phyloP scores from a whole-genome alignment of 2,797 vertebrate genomes.

The Rhynchonycteris naso region DNA sequence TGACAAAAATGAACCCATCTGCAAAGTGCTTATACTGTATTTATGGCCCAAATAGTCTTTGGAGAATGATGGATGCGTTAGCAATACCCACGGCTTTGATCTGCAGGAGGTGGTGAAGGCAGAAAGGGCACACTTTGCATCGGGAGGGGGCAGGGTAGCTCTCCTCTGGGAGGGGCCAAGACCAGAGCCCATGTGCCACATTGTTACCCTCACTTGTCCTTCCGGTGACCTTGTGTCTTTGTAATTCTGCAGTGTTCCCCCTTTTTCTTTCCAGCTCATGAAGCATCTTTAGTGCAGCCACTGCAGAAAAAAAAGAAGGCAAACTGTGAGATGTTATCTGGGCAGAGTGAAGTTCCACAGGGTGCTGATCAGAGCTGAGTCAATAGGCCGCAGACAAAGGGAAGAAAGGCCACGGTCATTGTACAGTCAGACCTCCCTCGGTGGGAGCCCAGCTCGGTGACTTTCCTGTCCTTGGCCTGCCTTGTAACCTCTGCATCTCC shows the following conservation, averaged over 20 bases:
- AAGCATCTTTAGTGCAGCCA: background rate
- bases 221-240: background rate
- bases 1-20: background rate
- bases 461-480: background rate
- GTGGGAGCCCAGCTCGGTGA: background rate
- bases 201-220: background rate
- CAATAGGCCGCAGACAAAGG: rapidly evolving
- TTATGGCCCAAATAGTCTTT: slow-evolving; percentile 1
- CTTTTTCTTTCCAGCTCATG: background rate
- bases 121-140: background rate
- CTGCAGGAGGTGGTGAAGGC: background rate
- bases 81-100: background rate
- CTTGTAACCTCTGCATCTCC: background rate
- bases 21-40: background rate
- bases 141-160: background rate
- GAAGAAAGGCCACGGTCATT: rapidly evolving
- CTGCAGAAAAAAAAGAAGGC: background rate
- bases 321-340: rapidly evolving
- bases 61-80: background rate
- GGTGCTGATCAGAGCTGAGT: background rate
- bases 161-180: background rate
- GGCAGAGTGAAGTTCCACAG: rapidly evolving
- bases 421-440: background rate
- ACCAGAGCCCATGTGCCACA: background rate
- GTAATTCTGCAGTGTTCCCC: background rate